Evolutionary conservation across 2,797 vertebrate genomes (phyloP).

Genomic region (Lagocephalus sceleratus): DNA sequence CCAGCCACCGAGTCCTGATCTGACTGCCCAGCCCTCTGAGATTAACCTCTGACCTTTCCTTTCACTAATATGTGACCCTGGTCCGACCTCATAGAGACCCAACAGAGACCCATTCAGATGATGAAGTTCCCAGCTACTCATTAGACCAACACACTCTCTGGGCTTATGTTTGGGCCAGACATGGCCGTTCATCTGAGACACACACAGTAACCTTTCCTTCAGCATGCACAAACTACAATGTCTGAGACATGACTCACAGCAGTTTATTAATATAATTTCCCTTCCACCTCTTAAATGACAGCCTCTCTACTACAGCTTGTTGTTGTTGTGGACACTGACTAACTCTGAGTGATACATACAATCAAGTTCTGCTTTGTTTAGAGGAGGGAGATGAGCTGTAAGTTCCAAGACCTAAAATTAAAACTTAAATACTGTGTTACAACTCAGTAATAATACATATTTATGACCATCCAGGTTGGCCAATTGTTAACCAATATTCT

Average conservation of each 20-base stretch:
- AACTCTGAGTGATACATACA: not conserved
- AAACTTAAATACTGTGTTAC: too few species aligned
- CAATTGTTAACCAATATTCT: too few species aligned
- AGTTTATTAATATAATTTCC: constrained; percentile 56
- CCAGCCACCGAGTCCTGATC: constrained; percentile 43
- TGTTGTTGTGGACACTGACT: constrained; percentile 25
- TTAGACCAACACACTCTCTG: constrained; percentile 17
- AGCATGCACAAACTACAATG: constrained; percentile 8
- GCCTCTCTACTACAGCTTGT: constrained; percentile 12
- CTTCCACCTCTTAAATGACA: constrained; percentile 37
- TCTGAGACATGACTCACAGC: constrained; percentile 39
- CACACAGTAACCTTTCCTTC: constrained; percentile 29
- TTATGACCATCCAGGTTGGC: too few species aligned
- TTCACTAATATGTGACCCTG: constrained; percentile 47
- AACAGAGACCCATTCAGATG: constrained; percentile 42
- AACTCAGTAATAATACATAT: too few species aligned
- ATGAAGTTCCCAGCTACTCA: constrained; percentile 21
- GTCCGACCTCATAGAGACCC: constrained; percentile 24
- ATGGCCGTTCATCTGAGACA: constrained; percentile 30
- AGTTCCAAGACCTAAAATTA: too few species aligned
- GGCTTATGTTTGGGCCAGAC: constrained; percentile 21
- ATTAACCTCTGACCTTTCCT: constrained; percentile 54
- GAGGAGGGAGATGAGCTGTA: too few species aligned
- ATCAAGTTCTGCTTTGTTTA: too few species aligned
- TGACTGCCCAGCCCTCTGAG: constrained; percentile 31